Conservation (phyloP, 2,888 invertebrate genomes). For the Athrips mouffetella region DNA sequence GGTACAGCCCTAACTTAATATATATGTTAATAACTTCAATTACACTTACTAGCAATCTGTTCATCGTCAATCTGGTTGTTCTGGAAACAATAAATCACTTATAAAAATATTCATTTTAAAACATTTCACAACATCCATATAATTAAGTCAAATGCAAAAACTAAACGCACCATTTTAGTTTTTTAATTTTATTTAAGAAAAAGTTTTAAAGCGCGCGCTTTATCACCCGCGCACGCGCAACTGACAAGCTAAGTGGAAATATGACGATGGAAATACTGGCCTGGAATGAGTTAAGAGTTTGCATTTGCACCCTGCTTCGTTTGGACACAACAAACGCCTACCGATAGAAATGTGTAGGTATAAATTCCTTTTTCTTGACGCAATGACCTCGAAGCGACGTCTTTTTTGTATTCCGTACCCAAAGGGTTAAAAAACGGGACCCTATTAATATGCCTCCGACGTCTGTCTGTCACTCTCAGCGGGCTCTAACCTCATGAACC, state of each 20-base stretch:
- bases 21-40: neutral
- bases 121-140: conserved; percentile 15
- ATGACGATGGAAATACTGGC: conserved; percentile 25
- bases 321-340: conserved; percentile 32
- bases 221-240: conserved; percentile 44
- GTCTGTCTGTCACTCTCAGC: too few relatives aligned
- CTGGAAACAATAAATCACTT: conserved; percentile 40
- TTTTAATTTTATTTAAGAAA: neutral
- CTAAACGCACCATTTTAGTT: conserved; percentile 56
- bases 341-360: conserved; percentile 19
- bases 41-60: conserved; percentile 70
- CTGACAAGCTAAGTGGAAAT: conserved; percentile 53
- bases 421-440: too few relatives aligned
- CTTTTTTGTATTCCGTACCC: neutral
- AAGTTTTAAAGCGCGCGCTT: neutral
- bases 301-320: too few relatives aligned
- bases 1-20: too few relatives aligned
- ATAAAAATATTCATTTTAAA: conserved; percentile 18
- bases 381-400: conserved; percentile 32
- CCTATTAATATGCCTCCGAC: too few relatives aligned
- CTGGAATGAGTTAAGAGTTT: conserved; percentile 26
- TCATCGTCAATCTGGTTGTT: conserved; percentile 66
- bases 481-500: too few relatives aligned
- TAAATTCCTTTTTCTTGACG: conserved; percentile 25
- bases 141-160: conserved; percentile 9